Conservation (phyloP, 1,140 invertebrate genomes). For the Lasioglossum albipes region DNA sequence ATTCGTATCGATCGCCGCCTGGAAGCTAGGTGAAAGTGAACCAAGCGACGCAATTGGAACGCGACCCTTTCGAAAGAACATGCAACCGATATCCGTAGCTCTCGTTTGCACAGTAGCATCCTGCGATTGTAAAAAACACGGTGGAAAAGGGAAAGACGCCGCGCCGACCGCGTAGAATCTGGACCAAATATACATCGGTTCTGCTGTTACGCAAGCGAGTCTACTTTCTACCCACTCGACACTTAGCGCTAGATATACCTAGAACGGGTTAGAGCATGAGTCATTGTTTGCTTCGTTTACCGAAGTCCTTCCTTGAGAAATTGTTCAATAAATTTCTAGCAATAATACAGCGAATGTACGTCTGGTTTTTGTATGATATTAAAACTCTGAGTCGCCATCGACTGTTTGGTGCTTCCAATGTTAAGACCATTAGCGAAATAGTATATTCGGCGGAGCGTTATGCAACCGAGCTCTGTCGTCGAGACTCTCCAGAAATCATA, state of each 20-base stretch:
- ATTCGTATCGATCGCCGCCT: conserved; percentile 13
- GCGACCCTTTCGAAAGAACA: background rate
- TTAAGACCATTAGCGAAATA: background rate
- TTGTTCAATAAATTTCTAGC: background rate
- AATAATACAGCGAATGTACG: too few relatives aligned
- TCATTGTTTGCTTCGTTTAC: too few relatives aligned
- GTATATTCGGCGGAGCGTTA: background rate
- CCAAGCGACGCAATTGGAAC: conserved; percentile 8
- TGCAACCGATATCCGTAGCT: background rate
- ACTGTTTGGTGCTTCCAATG: too few relatives aligned
- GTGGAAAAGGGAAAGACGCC: background rate
- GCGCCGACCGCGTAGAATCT: background rate
- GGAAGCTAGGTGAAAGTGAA: conserved; percentile 20
- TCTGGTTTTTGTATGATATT: too few relatives aligned
- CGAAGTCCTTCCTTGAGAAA: too few relatives aligned
- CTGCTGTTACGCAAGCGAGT: background rate
- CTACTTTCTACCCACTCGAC: background rate
- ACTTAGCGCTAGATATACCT: background rate
- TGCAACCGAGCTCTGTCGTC: background rate
- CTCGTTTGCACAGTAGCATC: background rate
- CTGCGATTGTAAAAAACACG: background rate
- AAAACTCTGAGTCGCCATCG: too few relatives aligned
- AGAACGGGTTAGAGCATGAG: background rate
- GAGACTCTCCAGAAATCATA: background rate
- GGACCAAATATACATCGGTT: background rate